phyloP scores from a whole-genome alignment of 2,113 vertebrate genomes.

The Struthidea cinerea region DNA sequence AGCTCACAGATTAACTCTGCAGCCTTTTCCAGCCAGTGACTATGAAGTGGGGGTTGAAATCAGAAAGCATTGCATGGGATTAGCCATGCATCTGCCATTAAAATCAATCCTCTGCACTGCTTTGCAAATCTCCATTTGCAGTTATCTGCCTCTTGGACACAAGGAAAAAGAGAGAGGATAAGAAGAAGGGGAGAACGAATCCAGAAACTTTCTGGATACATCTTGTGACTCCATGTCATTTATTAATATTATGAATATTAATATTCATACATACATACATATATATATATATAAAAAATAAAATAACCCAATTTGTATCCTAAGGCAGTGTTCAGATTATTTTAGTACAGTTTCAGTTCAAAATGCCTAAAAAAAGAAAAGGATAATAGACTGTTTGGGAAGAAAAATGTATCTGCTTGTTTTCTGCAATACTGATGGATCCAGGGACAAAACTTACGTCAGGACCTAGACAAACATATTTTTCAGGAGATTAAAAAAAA shows the following conservation, averaged over 20 bases:
- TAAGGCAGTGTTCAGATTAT: neutral
- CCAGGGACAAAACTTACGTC: neutral
- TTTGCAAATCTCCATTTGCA: neutral
- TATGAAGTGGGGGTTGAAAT: neutral
- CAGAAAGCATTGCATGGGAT: neutral
- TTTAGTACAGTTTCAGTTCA: neutral
- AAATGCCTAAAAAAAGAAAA: neutral
- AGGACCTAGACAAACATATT: neutral
- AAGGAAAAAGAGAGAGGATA: neutral
- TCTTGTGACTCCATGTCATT: neutral
- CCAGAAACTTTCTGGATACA: neutral
- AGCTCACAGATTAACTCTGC: neutral
- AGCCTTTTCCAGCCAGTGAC: neutral
- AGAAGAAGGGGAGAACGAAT: neutral
- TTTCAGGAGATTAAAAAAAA: neutral
- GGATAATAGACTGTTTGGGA: neutral
- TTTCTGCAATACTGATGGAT: neutral
- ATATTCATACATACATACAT: no score
- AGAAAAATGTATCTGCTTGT: neutral
- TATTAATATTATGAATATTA: no score
- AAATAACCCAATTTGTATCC: no score
- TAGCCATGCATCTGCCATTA: neutral
- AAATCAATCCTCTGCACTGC: neutral
- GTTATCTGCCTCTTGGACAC: neutral
- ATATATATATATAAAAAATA: no score